Evolutionary conservation across 2,888 invertebrate genomes (phyloP).

Genomic region (Dicyrtoma fusca): DNA sequence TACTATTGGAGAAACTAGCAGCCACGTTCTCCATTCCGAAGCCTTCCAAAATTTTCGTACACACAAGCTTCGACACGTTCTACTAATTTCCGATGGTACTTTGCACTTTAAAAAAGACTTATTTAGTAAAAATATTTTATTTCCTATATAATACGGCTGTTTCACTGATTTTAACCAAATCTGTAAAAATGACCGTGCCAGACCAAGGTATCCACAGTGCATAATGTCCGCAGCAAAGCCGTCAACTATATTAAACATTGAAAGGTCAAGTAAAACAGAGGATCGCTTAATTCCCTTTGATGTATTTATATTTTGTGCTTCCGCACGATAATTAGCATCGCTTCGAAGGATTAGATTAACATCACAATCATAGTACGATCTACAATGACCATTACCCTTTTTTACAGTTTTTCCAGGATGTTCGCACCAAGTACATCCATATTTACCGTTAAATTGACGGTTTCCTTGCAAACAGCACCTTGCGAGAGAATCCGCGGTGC

Average conservation of each 20-base stretch:
- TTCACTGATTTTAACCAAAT: constrained; percentile 38
- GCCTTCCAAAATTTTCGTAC: constrained; percentile 43
- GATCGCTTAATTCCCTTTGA: background rate
- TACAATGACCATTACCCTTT: background rate
- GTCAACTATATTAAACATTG: constrained; percentile 44
- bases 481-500: constrained; percentile 39
- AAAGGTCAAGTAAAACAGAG: constrained; percentile 34
- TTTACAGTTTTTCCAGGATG: constrained; percentile 25
- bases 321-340: no score
- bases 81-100: constrained; percentile 35
- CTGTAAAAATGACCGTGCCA: constrained; percentile 31
- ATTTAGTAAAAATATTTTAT: constrained; percentile 26
- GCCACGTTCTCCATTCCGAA: constrained; percentile 45
- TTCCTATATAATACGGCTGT: constrained; percentile 42
- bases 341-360: no score
- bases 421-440: constrained; percentile 43
- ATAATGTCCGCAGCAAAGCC: constrained; percentile 45
- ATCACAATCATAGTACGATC: no score
- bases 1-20: constrained; percentile 20
- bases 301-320: background rate
- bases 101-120: background rate
- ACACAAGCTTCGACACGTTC: constrained; percentile 21
- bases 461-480: constrained; percentile 40
- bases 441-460: constrained; percentile 42
- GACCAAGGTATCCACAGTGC: constrained; percentile 42